Conservation (phyloP, 1,140 invertebrate genomes). For the Epicauta chinensis region DNA sequence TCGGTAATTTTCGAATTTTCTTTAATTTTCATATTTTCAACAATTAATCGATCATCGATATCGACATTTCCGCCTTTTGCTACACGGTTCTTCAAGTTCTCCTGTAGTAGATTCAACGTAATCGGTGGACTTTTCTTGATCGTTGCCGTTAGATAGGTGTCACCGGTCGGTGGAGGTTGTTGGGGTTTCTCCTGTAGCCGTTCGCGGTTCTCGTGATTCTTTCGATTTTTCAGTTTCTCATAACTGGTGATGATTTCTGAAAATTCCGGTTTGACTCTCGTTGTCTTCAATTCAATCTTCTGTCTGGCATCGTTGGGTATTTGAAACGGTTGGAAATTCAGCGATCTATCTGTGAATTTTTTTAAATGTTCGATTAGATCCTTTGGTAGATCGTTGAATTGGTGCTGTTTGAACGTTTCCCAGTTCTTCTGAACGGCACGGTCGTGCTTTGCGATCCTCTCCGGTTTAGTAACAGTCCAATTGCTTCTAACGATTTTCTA, state of each 20-base stretch:
- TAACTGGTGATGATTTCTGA: slow-evolving; percentile 43
- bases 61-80: slow-evolving; percentile 17
- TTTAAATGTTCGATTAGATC: slow-evolving; percentile 52
- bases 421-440: slow-evolving; percentile 59
- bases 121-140: slow-evolving; percentile 32
- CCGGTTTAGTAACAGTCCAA: slow-evolving; percentile 52
- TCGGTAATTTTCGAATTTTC: slow-evolving; percentile 7
- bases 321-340: slow-evolving; percentile 25
- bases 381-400: slow-evolving; percentile 45
- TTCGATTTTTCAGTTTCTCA: slow-evolving; percentile 33
- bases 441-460: slow-evolving; percentile 58
- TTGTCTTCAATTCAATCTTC: background rate
- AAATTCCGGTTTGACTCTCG: slow-evolving; percentile 37
- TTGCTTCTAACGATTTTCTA: slow-evolving; percentile 57
- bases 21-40: slow-evolving; percentile 4
- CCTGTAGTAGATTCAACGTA: slow-evolving; percentile 36
- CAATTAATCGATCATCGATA: slow-evolving; percentile 16
- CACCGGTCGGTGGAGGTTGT: no score
- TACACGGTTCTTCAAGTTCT: slow-evolving; percentile 31
- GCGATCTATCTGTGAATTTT: slow-evolving; percentile 55
- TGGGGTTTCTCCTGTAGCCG: no score
- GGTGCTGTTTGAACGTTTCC: slow-evolving; percentile 51
- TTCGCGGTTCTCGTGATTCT: background rate
- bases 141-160: no score
- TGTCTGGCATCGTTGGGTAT: slow-evolving; percentile 1